These are phyloP conservation scores for Aurelia coerulea DNA, from an alignment of 30 jellyfish, hydroid and myxozoan species.

Conservation along the genomic window DNA sequence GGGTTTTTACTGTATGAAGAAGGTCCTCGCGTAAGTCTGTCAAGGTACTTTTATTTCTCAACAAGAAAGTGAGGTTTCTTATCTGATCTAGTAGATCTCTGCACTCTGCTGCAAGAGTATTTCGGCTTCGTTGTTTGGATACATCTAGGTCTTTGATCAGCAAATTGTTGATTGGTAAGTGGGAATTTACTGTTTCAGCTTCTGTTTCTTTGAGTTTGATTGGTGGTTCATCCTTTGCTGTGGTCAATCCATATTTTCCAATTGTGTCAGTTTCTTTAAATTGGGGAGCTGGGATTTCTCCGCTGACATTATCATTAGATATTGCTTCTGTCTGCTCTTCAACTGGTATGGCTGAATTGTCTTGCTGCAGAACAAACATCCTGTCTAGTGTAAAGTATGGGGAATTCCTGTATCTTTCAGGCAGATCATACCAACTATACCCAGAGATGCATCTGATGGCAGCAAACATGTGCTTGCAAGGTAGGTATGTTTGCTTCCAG, in stretches of 20 bases:
- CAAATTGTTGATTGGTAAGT: background rate
- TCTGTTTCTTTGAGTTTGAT: no score
- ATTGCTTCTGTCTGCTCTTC: background rate
- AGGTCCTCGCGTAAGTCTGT: background rate
- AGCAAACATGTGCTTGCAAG: constrained; percentile 42
- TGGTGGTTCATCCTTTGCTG: no score
- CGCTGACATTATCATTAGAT: no score
- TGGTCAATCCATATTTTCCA: no score
- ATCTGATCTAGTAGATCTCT: constrained; percentile 27
- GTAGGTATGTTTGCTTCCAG: constrained; percentile 28
- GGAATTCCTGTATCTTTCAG: constrained; percentile 41
- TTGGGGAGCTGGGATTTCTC: no score
- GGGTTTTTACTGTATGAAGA: constrained; percentile 3
- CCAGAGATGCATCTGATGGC: background rate
- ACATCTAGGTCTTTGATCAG: background rate
- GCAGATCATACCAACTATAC: constrained; percentile 24
- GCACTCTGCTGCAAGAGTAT: constrained; percentile 33
- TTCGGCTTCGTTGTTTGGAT: background rate
- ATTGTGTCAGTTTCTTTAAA: no score
- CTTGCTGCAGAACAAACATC: background rate
- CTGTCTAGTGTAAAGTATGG: constrained; percentile 22
- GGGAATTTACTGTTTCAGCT: background rate
- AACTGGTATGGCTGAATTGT: background rate
- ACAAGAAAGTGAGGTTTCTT: constrained; percentile 30
- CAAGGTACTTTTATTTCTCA: constrained; percentile 6